Evolutionary conservation across 2,113 vertebrate species (phyloP).

Genomic region (Nothocercus nigrocapillus): DNA sequence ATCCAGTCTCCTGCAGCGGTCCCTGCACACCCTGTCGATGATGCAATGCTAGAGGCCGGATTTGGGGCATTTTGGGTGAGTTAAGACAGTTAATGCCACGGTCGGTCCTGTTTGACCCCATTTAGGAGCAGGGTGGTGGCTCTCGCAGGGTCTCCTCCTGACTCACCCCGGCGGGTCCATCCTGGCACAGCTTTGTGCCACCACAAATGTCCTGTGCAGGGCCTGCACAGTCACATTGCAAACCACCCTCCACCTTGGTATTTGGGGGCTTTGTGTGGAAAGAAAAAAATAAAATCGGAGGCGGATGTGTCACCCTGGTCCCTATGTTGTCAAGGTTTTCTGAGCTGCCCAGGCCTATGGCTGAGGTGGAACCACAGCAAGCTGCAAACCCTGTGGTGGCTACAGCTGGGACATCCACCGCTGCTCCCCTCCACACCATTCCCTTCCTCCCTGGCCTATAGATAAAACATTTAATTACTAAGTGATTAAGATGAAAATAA

Average conservation of each 20-base stretch:
- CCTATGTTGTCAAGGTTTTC: neutral
- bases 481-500: slow-evolving; percentile 34
- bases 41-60: neutral
- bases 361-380: neutral
- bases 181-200: too few relatives aligned
- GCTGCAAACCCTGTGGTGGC: neutral
- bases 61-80: neutral
- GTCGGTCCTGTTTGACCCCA: neutral
- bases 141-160: neutral
- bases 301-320: neutral
- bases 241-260: neutral
- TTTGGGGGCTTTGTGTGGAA: neutral
- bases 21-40: neutral
- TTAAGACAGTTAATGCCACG: neutral
- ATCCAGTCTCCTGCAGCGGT: neutral
- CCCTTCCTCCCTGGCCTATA: slow-evolving; percentile 23
- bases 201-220: too few relatives aligned
- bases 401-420: slow-evolving; percentile 5
- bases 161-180: neutral
- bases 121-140: neutral
- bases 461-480: slow-evolving; percentile 20
- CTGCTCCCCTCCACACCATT: neutral
- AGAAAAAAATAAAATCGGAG: too few relatives aligned
- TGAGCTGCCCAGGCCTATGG: neutral
- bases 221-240: too few relatives aligned